Conservation (phyloP, 2,113 vertebrate species). For the Pica pica region DNA sequence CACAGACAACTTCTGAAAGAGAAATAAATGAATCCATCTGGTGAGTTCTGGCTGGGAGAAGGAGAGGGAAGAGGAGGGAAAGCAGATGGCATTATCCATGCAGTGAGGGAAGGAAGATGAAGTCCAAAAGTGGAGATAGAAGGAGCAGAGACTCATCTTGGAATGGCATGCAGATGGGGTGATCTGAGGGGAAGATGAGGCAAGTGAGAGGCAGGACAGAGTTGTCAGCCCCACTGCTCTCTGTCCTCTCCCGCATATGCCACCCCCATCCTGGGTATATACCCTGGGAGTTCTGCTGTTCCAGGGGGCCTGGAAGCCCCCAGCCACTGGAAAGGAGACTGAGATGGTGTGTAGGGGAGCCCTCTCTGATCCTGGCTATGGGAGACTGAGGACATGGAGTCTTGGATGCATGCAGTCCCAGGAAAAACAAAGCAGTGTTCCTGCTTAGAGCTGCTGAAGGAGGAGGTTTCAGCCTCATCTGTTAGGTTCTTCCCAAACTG, state of each 20-base stretch:
- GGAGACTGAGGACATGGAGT: neutral
- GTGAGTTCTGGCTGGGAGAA: neutral
- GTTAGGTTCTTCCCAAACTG: neutral
- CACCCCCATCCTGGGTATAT: neutral
- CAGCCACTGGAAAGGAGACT: neutral
- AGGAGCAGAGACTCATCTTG: neutral
- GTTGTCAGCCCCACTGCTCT: neutral
- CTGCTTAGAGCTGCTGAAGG: neutral
- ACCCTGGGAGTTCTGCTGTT: neutral
- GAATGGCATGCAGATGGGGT: neutral
- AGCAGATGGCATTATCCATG: neutral
- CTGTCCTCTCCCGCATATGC: neutral
- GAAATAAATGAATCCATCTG: neutral
- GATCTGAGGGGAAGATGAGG: neutral
- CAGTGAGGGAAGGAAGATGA: rapidly evolving
- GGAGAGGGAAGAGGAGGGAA: neutral
- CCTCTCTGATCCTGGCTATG: neutral
- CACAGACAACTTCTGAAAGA: neutral
- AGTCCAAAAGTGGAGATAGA: neutral
- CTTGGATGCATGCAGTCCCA: rapidly evolving
- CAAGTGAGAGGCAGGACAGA: neutral
- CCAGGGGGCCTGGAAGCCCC: neutral
- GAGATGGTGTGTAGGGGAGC: neutral
- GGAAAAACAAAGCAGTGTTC: neutral
- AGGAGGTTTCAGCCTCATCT: neutral